A percentile compares a stretch with the other conserved stretches of the same genome.
phyloP scores from a whole-genome alignment of 2,888 invertebrate genomes.

The Zaprionus lineosus region DNA sequence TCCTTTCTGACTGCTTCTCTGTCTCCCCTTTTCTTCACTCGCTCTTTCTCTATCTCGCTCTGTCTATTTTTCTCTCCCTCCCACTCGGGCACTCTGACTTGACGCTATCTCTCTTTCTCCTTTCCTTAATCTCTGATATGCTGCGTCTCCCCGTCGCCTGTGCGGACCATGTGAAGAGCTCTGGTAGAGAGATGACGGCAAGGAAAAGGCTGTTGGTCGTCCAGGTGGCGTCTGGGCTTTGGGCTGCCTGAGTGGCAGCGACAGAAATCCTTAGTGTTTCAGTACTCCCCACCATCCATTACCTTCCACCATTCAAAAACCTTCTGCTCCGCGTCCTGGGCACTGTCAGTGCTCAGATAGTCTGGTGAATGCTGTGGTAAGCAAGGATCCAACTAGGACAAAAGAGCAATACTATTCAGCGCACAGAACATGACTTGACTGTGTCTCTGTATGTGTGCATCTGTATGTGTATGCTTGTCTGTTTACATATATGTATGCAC shows the following conservation, averaged over 20 bases:
- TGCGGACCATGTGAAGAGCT: constrained; percentile 29
- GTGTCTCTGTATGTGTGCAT: no score
- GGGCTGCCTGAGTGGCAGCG: constrained; percentile 73
- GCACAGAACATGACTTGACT: constrained; percentile 34
- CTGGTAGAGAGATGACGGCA: constrained; percentile 26
- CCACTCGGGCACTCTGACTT: no score
- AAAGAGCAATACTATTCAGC: constrained; percentile 72
- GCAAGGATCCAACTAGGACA: constrained; percentile 75
- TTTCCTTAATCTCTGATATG: neutral
- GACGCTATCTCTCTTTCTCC: neutral
- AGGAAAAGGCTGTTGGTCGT: constrained; percentile 54
- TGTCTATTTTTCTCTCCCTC: constrained; percentile 5
- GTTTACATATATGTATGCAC: constrained; percentile 2
- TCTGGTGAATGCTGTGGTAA: constrained; percentile 56
- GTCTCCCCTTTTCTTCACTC: neutral
- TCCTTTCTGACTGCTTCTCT: neutral
- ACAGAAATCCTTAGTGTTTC: constrained; percentile 58
- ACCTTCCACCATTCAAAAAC: neutral
- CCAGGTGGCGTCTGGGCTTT: constrained; percentile 62
- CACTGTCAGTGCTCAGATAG: constrained; percentile 43
- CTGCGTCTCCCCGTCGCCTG: neutral
- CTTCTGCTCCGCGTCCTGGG: neutral
- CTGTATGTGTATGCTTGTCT: constrained; percentile 14
- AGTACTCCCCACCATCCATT: neutral
- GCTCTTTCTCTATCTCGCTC: neutral